These are phyloP conservation scores for Eristalis intricaria DNA, from an alignment of 2,888 invertebrate species.

Conservation along the genomic window DNA sequence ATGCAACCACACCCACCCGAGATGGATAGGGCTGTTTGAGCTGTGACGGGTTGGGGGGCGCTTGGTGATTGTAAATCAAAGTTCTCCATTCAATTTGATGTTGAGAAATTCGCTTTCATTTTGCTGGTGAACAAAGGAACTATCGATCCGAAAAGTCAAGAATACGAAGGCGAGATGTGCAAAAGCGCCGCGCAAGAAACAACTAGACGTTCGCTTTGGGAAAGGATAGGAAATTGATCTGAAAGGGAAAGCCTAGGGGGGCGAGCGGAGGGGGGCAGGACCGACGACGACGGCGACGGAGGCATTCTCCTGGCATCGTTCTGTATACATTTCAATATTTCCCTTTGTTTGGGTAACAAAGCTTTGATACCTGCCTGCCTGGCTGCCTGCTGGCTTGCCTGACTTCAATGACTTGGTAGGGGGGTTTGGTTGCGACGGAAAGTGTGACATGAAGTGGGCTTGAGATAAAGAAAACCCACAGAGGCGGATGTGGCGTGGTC, in stretches of 20 bases:
- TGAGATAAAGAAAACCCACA: conserved; percentile 45
- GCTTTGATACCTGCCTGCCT: conserved; percentile 66
- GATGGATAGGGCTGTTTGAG: background rate
- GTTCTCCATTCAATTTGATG: conserved; percentile 69
- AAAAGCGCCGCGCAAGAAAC: conserved; percentile 18
- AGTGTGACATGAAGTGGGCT: conserved; percentile 63
- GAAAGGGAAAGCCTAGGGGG: conserved; percentile 63
- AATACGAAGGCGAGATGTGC: conserved; percentile 41
- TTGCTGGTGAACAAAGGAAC: conserved; percentile 62
- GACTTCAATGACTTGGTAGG: background rate
- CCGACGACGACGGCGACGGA: background rate
- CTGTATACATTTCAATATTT: conserved; percentile 67
- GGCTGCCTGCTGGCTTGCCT: conserved; percentile 20
- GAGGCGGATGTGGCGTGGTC: conserved; percentile 3
- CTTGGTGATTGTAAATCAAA: conserved; percentile 68
- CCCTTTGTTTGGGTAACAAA: conserved; percentile 70
- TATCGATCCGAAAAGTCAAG: conserved; percentile 71
- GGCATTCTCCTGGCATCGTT: conserved; percentile 36
- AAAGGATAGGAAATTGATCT: conserved; percentile 68
- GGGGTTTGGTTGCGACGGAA: background rate
- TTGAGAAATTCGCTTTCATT: conserved; percentile 72
- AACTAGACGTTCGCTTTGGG: conserved; percentile 23
- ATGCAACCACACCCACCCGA: conserved; percentile 9
- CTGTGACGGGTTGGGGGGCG: background rate
- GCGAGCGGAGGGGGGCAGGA: background rate